These are phyloP conservation scores for Magallana gigas DNA, from an alignment of 1,140 invertebrate species.

Conservation along the genomic window DNA sequence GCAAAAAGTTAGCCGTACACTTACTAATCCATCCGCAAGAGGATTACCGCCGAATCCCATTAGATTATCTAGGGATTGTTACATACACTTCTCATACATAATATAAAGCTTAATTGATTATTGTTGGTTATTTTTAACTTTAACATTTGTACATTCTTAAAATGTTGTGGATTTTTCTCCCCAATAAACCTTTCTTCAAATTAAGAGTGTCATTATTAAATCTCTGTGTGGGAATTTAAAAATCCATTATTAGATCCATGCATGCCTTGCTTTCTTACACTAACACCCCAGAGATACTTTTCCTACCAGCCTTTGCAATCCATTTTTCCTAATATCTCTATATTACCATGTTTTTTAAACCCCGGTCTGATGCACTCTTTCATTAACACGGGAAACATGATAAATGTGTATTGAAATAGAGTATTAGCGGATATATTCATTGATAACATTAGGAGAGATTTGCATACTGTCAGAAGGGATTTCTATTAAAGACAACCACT, in stretches of 20 bases:
- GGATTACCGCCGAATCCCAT: neutral
- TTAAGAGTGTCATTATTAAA: no score
- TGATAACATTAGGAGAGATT: neutral
- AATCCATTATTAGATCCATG: neutral
- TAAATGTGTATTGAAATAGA: constrained; percentile 3
- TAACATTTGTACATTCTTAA: neutral
- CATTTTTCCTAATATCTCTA: neutral
- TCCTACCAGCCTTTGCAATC: neutral
- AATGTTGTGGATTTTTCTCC: neutral
- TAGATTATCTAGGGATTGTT: neutral
- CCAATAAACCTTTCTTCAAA: neutral
- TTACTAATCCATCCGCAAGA: neutral
- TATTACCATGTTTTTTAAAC: neutral
- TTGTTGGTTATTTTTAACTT: neutral
- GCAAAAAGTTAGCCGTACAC: neutral
- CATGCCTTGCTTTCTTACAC: neutral
- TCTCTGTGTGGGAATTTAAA: neutral
- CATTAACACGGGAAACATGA: neutral
- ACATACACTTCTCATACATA: neutral
- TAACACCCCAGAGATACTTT: neutral
- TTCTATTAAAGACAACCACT: no score
- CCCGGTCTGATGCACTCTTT: neutral
- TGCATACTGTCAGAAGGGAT: neutral
- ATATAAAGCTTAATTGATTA: neutral
- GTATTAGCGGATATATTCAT: neutral